These are phyloP conservation scores for Drosophila pruinosa DNA, from an alignment of 1,140 invertebrate genomes.

Conservation along the genomic window DNA sequence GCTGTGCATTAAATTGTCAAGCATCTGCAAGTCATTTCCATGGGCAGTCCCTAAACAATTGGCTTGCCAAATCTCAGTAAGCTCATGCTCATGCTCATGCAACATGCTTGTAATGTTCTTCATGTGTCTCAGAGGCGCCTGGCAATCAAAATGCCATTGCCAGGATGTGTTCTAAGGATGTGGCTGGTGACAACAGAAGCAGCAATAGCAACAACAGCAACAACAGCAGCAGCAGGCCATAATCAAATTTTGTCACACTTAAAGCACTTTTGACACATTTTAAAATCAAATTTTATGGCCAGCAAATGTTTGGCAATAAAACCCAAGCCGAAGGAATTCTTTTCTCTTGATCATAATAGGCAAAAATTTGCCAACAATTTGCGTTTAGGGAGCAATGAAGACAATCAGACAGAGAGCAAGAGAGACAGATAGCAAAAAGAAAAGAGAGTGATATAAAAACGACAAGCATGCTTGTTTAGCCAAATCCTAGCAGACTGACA, in stretches of 20 bases:
- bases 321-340: constrained; percentile 12
- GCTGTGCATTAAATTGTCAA: constrained; percentile 23
- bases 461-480: neutral
- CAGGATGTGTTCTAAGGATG: constrained; percentile 1
- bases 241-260: constrained; percentile 71
- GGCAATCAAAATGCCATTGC: constrained; percentile 56
- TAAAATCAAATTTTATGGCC: constrained; percentile 74
- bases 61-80: constrained; percentile 30
- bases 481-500: constrained; percentile 9
- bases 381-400: constrained; percentile 70
- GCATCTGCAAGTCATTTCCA: constrained; percentile 13
- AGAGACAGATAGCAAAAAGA: neutral
- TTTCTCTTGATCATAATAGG: constrained; percentile 56
- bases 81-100: constrained; percentile 12
- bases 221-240: constrained; percentile 18
- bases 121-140: constrained; percentile 40
- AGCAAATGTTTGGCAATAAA: constrained; percentile 49
- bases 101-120: constrained; percentile 30
- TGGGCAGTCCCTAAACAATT: constrained; percentile 45
- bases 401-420: constrained; percentile 43
- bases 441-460: neutral
- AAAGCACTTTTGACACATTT: constrained; percentile 76
- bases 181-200: constrained; percentile 10
- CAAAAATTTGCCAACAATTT: constrained; percentile 70
- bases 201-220: too few species aligned